phyloP scores from a whole-genome alignment of 2,888 invertebrate species.

The Pachliopta kotzebuea region DNA sequence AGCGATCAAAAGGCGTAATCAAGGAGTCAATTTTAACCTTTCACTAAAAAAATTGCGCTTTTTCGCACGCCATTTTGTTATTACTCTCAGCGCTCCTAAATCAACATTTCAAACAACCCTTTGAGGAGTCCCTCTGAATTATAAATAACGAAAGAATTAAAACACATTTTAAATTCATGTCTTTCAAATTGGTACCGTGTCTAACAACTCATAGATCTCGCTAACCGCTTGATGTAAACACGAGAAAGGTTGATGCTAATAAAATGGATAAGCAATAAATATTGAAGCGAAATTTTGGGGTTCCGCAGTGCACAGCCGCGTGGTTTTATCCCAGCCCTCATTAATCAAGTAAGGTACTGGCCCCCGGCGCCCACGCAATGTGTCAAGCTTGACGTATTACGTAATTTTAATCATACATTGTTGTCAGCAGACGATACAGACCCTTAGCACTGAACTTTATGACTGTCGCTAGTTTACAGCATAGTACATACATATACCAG shows the following conservation, averaged over 20 bases:
- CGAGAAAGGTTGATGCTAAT: conserved; percentile 52
- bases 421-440: conserved; percentile 35
- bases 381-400: conserved; percentile 61
- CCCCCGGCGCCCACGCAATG: conserved; percentile 41
- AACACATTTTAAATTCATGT: conserved; percentile 21
- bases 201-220: conserved; percentile 22
- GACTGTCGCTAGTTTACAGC: neutral
- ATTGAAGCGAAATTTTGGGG: conserved; percentile 54
- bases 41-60: conserved; percentile 12
- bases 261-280: conserved; percentile 65
- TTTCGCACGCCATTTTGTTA: conserved; percentile 13
- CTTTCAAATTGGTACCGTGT: conserved; percentile 17
- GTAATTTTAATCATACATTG: conserved; percentile 57
- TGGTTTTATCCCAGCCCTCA: conserved; percentile 54
- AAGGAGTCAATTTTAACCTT: conserved; percentile 20
- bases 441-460: conserved; percentile 15
- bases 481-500: too few relatives aligned
- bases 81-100: conserved; percentile 20
- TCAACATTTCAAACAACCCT: conserved; percentile 26
- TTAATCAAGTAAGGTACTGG: conserved; percentile 55
- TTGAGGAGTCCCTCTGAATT: conserved; percentile 18
- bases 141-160: conserved; percentile 23
- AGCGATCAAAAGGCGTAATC: conserved; percentile 28
- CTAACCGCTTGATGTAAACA: conserved; percentile 39
- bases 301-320: conserved; percentile 42